Base-by-base conservation (phyloP, 2,888 invertebrate species). In the Nudaria mundana region DNA sequence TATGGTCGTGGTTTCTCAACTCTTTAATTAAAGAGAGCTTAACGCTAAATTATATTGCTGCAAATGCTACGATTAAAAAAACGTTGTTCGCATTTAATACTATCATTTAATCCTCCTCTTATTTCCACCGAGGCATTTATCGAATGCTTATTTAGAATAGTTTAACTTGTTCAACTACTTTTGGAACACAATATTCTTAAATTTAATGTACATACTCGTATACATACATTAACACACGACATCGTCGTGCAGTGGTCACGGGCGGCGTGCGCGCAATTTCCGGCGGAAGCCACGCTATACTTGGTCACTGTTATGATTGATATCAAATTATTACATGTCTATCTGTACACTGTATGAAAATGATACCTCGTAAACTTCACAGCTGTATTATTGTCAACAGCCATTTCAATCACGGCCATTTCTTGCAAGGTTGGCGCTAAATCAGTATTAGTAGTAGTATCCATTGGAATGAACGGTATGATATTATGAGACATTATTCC, bases 211-310 rank as follows among this genome's bases (percentile, higher is more conserved):
- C n/a, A n/a, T n/a, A n/a, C n/a, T n/a, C n/a, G n/a, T n/a, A n/a
- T n/a, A n/a, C n/a, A n/a, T n/a, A n/a, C n/a, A n/a, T n/a, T n/a
- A n/a, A n/a, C n/a, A n/a, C n/a, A n/a, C n/a, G n/a, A n/a, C n/a
- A n/a, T n/a, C n/a, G n/a, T n/a, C n/a, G 72, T 63, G 60, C 73
- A 63, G 63, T 75, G 81, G 80, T 81, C 85, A 84, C 76, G 80
- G 81, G 74, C 79, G 66, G 76, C 84, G 82, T 86, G 81, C 70
- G 73, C 71, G 76, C 80, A 68, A 78, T 83, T 79, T 88, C 86
- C 87, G 85, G 63, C 86, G 87, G 87, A 87, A 79, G 68, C 80
- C 79, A 78, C 76, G 80, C 77, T 73, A 64, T 67, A 71, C 70
- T 63, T 60, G 66, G 63, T 63, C 52, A 51, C 52, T 56, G 52